Evolutionary conservation across 2,797 vertebrate genomes (phyloP).

Genomic region (Podarcis lilfordi): DNA sequence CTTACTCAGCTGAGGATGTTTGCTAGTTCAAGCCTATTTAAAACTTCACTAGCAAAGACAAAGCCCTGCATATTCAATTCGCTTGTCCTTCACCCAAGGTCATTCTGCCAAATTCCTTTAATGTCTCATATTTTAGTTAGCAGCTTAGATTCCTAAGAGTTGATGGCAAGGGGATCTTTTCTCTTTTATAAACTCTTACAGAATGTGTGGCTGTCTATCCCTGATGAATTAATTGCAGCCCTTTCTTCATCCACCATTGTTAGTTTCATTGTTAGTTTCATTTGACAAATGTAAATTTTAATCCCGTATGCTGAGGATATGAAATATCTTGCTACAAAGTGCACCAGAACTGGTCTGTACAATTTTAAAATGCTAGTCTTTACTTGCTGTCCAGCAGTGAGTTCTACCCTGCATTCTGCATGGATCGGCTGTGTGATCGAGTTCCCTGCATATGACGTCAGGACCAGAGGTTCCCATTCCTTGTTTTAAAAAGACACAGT

Average conservation of each 20-base stretch:
- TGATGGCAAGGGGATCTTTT: not conserved
- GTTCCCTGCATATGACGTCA: too few relatives aligned
- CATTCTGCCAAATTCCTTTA: not conserved
- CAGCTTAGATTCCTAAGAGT: not conserved
- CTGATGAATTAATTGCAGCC: not conserved
- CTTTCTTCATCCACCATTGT: not conserved
- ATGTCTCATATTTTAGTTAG: too few relatives aligned
- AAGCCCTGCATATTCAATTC: not conserved
- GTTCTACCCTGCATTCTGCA: too few relatives aligned
- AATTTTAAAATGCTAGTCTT: not conserved
- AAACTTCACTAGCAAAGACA: not conserved
- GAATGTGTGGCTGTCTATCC: not conserved
- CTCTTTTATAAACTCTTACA: not conserved
- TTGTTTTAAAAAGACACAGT: too few relatives aligned
- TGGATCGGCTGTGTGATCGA: too few relatives aligned
- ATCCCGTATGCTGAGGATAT: conserved; percentile 51
- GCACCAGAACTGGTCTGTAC: not conserved
- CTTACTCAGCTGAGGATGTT: not conserved
- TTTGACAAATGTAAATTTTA: conserved; percentile 67
- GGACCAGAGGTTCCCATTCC: too few relatives aligned
- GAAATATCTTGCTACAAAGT: not conserved
- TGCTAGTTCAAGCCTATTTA: not conserved
- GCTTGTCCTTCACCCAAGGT: not conserved
- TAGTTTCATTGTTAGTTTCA: not conserved
- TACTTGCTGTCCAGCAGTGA: not conserved